Base-by-base conservation (phyloP, 2,113 vertebrate species). In the Dipodomys stephensi region DNA sequence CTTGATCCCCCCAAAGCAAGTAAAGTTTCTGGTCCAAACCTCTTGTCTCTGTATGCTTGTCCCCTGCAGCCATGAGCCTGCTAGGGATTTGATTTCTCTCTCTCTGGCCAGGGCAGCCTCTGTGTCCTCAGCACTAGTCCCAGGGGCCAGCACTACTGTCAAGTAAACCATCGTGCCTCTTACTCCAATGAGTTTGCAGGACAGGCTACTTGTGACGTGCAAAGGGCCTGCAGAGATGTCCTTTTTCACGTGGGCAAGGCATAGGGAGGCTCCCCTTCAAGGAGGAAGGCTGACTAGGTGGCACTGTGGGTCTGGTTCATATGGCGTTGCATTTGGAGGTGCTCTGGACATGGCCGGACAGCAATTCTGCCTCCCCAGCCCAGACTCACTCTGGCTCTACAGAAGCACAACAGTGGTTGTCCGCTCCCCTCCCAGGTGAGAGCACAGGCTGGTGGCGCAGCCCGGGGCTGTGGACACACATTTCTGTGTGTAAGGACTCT, bases 261-360 rank as follows among this genome's bases (percentile, higher is more conserved):
- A 2, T 2, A 81, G 39, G 20, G 3, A 9, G 3, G 46, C 12
- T 25, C 12, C 18, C 49, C 0, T 32, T 57, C 10, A 20, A 0
- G 11, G 4, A 15, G 69, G 25, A 4, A 22, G 10, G 2, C 30
- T 0, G 1, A 53, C 35, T 2, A 30, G 8, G 16, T 5, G 18
- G 10, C 30, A 7, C 30, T 39, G 0, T 18, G 23, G 35, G 10
- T 9, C 53, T 23, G 0, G 3, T 2, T 0, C 0, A 20, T 4
- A 22, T 27, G 30, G 23, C 39, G 44, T 15, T 8, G 49, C 9
- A 12, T 49, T 1, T 76, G 11, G 30, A 32, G 30, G 2, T 69
- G 2, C 23, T 23, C 22, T 12, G 15, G 28, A 15, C 4, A 0
- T 22, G 1, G 25, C n/a, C 16, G 30, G 2, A 22, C 15, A 49